Base-by-base conservation (phyloP, 1,140 invertebrate genomes). In the Oedothorax gibbosus region DNA sequence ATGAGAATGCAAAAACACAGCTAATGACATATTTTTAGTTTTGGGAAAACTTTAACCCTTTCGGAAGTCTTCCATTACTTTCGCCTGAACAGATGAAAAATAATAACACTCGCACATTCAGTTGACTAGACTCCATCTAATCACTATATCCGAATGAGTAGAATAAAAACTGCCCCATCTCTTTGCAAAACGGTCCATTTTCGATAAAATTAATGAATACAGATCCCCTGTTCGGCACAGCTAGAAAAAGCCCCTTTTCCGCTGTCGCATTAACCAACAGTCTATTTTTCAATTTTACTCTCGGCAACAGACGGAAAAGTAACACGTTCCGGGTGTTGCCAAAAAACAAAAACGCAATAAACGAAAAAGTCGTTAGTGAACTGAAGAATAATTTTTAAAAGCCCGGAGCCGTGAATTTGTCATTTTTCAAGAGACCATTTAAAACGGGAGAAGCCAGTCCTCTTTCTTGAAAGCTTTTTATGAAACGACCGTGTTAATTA, bases 401-500 rank as follows among this genome's bases (percentile, higher is more conserved):
- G 80, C 80, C 49, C 14, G 64, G 54, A 75, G 60, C 75, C 21
- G 80, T 51, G 65, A 82, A 82, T 82, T 72, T 82, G 80, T 82
- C 80, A 82, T 82, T 82, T 82, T 82, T 82, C 80, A 82, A 82
- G 66, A 60, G 68, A 20, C 68, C 69, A 72, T 82, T 73, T 82
- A 82, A 76, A 79, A 79, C 62, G 77, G 77, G 54, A 20, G 18
- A 49, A 71, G 35, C 35, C 18, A 49, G 66, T n/a, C n/a, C 72
- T 20, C n/a, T 11, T n/a, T 12, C 72, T 15, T 81, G 68, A 81
- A 81, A 81, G 66, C 78, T 81, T 82, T 72, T 82, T 82, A 82
- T 82, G 69, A 82, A 82, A 82, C 69, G 80, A 82, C 68, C 80
- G 56, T 73, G 80, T 82, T 82, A 82, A 82, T 82, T 82, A 82